Evolutionary conservation across 2,888 invertebrate genomes (phyloP).

Genomic region (Xanthia togata): DNA sequence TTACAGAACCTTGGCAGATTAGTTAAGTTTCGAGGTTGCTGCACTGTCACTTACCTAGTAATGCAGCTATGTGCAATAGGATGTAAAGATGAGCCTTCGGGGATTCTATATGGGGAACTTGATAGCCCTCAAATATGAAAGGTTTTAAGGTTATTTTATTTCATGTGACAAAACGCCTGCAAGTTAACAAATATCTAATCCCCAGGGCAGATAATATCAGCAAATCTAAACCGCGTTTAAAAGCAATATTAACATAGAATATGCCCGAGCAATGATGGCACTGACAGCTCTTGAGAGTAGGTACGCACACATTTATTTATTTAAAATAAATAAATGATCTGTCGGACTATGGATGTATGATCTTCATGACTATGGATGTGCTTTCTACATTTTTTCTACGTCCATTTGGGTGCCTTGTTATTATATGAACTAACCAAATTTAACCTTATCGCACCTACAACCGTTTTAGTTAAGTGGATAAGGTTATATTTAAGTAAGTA

Average conservation of each 20-base stretch:
- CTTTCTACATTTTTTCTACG: background rate
- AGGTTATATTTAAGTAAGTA: background rate
- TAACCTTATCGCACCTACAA: background rate
- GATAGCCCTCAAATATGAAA: background rate
- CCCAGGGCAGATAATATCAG: too few species aligned
- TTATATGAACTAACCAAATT: background rate
- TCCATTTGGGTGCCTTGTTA: background rate
- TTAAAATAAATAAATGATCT: too few species aligned
- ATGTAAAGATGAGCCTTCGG: background rate
- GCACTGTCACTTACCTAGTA: constrained; percentile 48
- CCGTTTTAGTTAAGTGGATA: constrained; percentile 6
- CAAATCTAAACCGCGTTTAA: too few species aligned
- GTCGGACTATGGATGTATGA: background rate
- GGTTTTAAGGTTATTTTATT: background rate
- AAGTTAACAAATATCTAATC: background rate
- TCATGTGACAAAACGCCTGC: background rate
- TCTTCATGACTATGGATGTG: background rate
- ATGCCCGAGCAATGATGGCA: too few species aligned
- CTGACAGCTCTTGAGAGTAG: background rate
- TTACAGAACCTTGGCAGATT: constrained; percentile 71
- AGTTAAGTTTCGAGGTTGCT: constrained; percentile 64
- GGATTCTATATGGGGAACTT: background rate
- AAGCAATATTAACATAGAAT: too few species aligned
- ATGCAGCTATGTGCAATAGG: constrained; percentile 27
- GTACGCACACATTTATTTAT: background rate